Percentiles rank a stretch among this genome's conserved stretches.
Evolutionary conservation across 2,888 invertebrate genomes (phyloP).

Genomic region (Neoitamus cyanurus): DNA sequence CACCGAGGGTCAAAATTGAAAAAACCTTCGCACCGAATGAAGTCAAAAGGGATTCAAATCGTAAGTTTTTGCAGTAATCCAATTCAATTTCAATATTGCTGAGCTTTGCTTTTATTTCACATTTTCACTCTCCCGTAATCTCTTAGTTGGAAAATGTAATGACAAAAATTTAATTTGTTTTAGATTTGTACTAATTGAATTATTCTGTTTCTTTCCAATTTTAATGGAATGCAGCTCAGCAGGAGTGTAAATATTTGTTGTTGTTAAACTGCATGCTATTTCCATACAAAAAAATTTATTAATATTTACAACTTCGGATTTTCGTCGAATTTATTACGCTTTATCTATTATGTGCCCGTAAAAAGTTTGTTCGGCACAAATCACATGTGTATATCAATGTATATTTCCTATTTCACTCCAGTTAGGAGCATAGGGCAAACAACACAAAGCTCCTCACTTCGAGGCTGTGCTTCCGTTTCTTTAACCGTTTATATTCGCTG

Average conservation of each 20-base stretch:
- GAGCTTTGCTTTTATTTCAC: background rate
- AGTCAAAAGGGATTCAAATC: background rate
- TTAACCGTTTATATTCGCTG: too few species aligned
- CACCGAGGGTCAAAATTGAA: background rate
- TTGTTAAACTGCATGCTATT: background rate
- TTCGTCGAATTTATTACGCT: too few species aligned
- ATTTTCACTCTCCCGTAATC: background rate
- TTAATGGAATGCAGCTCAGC: background rate
- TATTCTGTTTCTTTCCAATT: background rate
- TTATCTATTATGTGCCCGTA: too few species aligned
- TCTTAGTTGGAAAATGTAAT: background rate
- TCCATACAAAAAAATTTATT: background rate
- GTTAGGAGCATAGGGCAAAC: too few species aligned
- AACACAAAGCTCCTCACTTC: too few species aligned
- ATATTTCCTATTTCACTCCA: too few species aligned
- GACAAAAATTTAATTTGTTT: background rate
- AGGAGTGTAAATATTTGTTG: background rate
- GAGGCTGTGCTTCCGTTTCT: too few species aligned
- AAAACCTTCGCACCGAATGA: background rate
- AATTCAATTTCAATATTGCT: background rate
- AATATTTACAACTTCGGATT: too few species aligned
- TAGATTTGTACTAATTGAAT: background rate
- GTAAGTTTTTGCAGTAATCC: background rate
- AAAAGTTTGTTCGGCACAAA: too few species aligned
- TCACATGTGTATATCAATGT: too few species aligned